These are phyloP conservation scores for Sebastes matsubarae DNA, from an alignment of 2,797 vertebrate genomes.

Conservation along the genomic window DNA sequence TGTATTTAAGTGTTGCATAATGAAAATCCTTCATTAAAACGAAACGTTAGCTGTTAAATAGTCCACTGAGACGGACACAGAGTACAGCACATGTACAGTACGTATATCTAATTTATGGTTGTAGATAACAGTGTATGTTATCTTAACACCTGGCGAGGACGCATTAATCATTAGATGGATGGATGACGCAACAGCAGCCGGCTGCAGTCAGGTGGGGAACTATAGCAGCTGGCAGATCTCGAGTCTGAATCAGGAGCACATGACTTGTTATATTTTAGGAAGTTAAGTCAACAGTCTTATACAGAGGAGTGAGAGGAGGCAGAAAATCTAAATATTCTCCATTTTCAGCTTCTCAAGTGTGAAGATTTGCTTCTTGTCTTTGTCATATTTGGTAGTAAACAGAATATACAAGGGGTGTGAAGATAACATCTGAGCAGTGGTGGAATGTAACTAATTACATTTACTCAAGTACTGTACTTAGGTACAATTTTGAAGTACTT, in stretches of 20 bases:
- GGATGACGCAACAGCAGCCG: conserved; percentile 59
- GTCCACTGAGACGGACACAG: not conserved
- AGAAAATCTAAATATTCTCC: not conserved
- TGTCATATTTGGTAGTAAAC: not conserved
- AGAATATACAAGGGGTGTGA: not conserved
- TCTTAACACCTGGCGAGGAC: conserved; percentile 51
- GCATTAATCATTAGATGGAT: conserved; percentile 68
- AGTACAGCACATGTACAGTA: not conserved
- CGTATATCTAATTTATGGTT: conserved; percentile 15
- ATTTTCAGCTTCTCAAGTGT: not conserved
- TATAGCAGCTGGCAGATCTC: conserved; percentile 56
- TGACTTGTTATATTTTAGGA: conserved; percentile 15
- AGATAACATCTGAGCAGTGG: not conserved
- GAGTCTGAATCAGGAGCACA: conserved; percentile 26
- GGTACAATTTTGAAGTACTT: too few species aligned
- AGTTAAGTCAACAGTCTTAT: not conserved
- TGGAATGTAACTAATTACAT: too few species aligned
- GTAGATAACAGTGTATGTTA: conserved; percentile 34
- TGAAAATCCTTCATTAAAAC: not conserved
- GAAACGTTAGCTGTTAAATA: not conserved
- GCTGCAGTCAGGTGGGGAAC: conserved; percentile 50
- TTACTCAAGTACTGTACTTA: too few species aligned
- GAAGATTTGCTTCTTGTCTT: not conserved
- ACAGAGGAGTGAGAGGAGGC: conserved; percentile 7
- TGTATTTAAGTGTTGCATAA: not conserved